phyloP scores from a whole-genome alignment of 2,888 invertebrate species.

The Ctena decussata region DNA sequence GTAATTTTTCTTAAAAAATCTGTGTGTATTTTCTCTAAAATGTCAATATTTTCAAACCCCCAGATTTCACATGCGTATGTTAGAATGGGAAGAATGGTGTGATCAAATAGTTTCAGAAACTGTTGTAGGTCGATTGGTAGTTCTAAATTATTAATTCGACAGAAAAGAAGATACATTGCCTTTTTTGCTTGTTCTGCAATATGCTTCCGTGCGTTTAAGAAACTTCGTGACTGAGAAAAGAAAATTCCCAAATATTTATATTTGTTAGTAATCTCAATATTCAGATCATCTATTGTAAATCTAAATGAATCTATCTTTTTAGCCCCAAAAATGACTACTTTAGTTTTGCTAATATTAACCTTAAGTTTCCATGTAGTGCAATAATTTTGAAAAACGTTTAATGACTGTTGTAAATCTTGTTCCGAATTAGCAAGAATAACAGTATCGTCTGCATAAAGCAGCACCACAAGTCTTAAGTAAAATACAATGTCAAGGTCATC shows the following conservation, averaged over 20 bases:
- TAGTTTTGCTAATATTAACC: too few relatives aligned
- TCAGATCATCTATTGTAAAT: neutral
- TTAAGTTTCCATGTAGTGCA: neutral
- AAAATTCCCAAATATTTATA: slow-evolving; percentile 24
- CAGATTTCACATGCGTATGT: too few relatives aligned
- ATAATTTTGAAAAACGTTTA: neutral
- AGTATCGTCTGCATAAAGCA: slow-evolving; percentile 1
- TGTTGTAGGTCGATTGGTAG: slow-evolving; percentile 24
- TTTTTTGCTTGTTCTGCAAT: neutral
- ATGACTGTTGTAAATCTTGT: neutral
- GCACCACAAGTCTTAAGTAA: neutral
- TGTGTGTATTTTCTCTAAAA: too few relatives aligned
- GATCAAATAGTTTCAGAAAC: slow-evolving; percentile 15
- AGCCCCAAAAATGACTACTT: too few relatives aligned
- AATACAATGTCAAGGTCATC: neutral
- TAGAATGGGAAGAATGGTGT: slow-evolving; percentile 22
- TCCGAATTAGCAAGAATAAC: neutral
- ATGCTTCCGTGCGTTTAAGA: slow-evolving; percentile 17
- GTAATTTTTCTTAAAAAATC: too few relatives aligned
- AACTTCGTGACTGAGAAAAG: slow-evolving; percentile 14
- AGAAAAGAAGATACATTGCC: neutral
- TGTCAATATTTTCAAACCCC: too few relatives aligned
- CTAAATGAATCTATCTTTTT: neutral
- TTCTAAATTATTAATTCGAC: slow-evolving; percentile 21
- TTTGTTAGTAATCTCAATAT: slow-evolving; percentile 1